phyloP scores from a whole-genome alignment of 2,113 vertebrate species.

The Callorhinus ursinus region DNA sequence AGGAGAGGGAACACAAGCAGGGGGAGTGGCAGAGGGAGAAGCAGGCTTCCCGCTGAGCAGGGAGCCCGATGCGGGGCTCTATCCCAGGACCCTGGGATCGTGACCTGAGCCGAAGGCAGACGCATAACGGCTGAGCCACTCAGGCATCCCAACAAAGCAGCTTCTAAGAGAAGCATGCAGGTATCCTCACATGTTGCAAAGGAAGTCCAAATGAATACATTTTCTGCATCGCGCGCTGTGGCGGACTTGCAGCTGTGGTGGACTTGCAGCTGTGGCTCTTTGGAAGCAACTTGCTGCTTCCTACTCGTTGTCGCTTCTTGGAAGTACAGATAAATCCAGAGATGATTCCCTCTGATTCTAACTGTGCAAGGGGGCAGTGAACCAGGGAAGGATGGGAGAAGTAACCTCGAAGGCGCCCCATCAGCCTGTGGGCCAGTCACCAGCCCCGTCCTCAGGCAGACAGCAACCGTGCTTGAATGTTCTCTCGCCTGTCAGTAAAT shows the following conservation, averaged over 20 bases:
- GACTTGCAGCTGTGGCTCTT: neutral
- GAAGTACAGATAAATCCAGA: neutral
- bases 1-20: too few relatives aligned
- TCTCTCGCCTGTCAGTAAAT: neutral
- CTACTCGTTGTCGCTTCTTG: neutral
- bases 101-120: too few relatives aligned
- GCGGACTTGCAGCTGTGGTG: neutral
- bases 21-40: too few relatives aligned
- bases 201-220: neutral
- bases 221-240: too few relatives aligned
- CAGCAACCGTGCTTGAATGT: fast-evolving
- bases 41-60: too few relatives aligned
- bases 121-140: too few relatives aligned
- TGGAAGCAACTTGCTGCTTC: neutral
- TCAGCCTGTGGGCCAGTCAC: neutral
- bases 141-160: neutral
- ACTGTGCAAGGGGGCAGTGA: neutral
- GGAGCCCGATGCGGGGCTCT: too few relatives aligned
- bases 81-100: too few relatives aligned
- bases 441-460: neutral
- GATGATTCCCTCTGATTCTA: neutral
- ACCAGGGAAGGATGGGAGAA: neutral
- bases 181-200: neutral
- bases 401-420: neutral
- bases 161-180: neutral